Percentiles rank a stretch among this genome's conserved stretches.
Conservation (phyloP, 2,113 vertebrate species). For the Prionailurus bengalensis region DNA sequence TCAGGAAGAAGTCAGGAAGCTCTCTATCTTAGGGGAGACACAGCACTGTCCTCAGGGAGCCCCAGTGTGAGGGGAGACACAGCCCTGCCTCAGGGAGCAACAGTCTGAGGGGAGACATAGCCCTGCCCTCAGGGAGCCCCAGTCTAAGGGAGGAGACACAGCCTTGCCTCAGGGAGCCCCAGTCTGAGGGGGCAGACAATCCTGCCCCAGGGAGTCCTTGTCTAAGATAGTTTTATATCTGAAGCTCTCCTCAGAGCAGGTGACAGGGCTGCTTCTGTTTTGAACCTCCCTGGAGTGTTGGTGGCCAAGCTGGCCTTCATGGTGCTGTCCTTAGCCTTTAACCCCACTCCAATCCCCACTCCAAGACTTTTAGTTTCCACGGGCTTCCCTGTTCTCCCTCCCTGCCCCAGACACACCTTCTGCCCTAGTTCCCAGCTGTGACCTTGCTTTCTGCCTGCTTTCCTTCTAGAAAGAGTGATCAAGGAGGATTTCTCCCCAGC, state of each 20-base stretch:
- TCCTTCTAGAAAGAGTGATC: background rate
- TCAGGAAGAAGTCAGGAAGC: background rate
- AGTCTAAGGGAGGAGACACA: background rate
- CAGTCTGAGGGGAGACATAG: no score
- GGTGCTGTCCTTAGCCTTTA: background rate
- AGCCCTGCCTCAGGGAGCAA: background rate
- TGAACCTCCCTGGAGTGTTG: background rate
- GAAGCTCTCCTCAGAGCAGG: background rate
- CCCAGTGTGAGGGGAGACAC: background rate
- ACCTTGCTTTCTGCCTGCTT: constrained; percentile 2
- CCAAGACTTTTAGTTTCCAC: background rate
- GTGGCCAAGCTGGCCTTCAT: background rate
- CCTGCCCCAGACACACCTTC: background rate
- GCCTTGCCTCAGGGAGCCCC: background rate
- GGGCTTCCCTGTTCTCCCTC: background rate
- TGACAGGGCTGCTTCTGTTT: background rate
- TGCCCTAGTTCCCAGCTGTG: constrained; percentile 36
- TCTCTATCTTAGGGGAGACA: fast-evolving
- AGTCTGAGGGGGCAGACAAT: background rate
- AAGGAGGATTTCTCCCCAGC: background rate
- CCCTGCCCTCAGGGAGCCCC: background rate
- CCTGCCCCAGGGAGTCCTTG: no score
- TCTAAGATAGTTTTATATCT: background rate
- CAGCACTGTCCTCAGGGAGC: fast-evolving
- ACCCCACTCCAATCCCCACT: background rate